These are phyloP conservation scores for Hyperoplus lanceolatus DNA, from an alignment of 2,797 vertebrate genomes.

Conservation along the genomic window DNA sequence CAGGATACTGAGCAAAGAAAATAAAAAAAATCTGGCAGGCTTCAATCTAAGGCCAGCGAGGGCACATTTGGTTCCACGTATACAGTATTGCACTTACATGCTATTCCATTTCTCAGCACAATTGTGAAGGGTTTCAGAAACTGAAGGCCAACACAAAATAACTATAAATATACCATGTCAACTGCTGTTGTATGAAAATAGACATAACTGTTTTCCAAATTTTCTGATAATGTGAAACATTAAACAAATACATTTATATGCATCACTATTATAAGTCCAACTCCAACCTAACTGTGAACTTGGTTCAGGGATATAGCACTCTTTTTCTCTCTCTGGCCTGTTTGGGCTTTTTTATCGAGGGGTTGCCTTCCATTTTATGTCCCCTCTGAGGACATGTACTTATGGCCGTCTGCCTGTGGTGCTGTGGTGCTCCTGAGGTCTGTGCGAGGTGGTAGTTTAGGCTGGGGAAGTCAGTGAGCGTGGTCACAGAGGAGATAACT, in stretches of 20 bases:
- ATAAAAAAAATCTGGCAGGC: conserved; percentile 18
- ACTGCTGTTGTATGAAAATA: conserved; percentile 20
- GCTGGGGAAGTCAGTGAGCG: conserved; percentile 54
- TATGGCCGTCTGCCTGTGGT: conserved; percentile 79
- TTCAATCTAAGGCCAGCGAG: conserved; percentile 16
- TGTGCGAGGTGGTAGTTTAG: conserved; percentile 74
- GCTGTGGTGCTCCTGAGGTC: conserved; percentile 79
- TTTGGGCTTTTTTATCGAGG: conserved; percentile 68
- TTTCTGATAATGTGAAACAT: conserved; percentile 8
- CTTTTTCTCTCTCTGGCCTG: conserved; percentile 2
- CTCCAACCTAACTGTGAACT: conserved; percentile 8
- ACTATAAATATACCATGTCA: conserved; percentile 31
- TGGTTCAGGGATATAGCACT: neutral
- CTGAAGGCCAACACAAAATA: conserved; percentile 14
- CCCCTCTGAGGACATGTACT: conserved; percentile 73
- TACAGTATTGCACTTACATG: conserved; percentile 35
- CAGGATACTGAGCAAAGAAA: neutral
- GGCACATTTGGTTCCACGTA: conserved; percentile 42
- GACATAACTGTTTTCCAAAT: neutral
- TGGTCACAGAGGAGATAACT: conserved; percentile 76
- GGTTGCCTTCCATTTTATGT: conserved; percentile 69
- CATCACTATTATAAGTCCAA: neutral
- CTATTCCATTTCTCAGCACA: conserved; percentile 22
- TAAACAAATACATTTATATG: neutral
- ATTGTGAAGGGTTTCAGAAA: conserved; percentile 18